Evolutionary conservation across 2,797 vertebrate species (phyloP), one percentile per base, ranked within the genome.

Genomic region (Echeneis naucrates): DNA sequence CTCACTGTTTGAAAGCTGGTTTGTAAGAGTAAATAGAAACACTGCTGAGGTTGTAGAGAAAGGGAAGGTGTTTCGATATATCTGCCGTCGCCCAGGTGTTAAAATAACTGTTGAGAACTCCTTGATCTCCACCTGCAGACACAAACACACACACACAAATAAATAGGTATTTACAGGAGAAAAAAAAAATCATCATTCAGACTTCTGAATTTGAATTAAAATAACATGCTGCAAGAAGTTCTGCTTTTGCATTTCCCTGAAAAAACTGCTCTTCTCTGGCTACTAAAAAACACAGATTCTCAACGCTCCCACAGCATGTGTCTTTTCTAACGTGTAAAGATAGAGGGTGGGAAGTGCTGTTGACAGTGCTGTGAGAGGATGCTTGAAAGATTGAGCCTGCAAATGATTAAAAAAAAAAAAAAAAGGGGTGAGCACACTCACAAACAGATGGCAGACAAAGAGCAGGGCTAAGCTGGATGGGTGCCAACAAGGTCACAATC

Each of bases 11-110:
- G 88, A 98, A 99, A 61, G 98, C 98, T 61, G 98, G 98, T 82
- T 99, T 94, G 90, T 99, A 99, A 82, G 98, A 97, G 91, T 99
- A 99, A 90, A 98, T 94, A 72, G 97, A 94, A 56, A 97, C 91
- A 75, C 96, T 99, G 94, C 97, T 99, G 89, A 99, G 93, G 86
- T 99, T 99, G 94, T 99, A 99, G 92, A 98, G 95, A 92, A 99
- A 99, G 3, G 98, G 98, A 64, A 99, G 95, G 82, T 99, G 98
- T 88, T 98, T 99, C 81, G 94, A 95, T 85, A 99, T 99, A 71
- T 99, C 98, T 76, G 95, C 93, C 30, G 98, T 99, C 52, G 98
- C 95, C 98, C 98, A 99, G 88, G 89, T 96, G 90, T 94, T 95
- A 90, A 98, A 99, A 92, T 94, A 99, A 57, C 94, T 96, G 92